These are phyloP conservation scores for Protobothrops flavoviridis DNA, from an alignment of 2,113 vertebrate species.

Conservation along the genomic window DNA sequence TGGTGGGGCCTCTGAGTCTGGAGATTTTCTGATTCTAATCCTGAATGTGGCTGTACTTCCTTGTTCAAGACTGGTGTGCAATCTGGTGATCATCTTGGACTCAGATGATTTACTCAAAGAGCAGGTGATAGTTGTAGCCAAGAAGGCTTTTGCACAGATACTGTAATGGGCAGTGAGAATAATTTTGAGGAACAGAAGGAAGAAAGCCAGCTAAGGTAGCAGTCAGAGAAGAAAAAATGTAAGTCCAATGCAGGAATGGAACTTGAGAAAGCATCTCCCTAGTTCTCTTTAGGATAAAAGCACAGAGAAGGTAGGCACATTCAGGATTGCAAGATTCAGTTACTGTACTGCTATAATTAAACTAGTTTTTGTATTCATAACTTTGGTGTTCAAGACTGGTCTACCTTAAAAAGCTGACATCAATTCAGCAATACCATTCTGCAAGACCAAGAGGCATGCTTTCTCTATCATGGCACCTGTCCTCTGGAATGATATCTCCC, in stretches of 20 bases:
- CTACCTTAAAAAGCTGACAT: not conserved
- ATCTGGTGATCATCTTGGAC: not conserved
- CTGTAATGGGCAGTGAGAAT: not conserved
- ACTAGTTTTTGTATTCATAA: not conserved
- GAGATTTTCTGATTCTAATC: not conserved
- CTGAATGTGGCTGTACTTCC: not conserved
- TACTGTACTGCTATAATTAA: not conserved
- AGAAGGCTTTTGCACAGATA: not conserved
- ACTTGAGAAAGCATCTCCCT: not conserved
- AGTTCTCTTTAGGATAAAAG: no score
- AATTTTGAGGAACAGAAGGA: not conserved
- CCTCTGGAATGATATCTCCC: no score
- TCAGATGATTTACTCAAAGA: not conserved
- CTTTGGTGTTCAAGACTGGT: not conserved
- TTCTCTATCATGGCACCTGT: no score
- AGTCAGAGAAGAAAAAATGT: not conserved
- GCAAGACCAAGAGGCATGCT: no score
- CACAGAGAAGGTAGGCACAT: not conserved
- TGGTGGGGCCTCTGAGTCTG: not conserved
- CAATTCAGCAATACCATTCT: no score
- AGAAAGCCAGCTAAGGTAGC: not conserved
- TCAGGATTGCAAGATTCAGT: not conserved
- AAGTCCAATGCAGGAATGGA: not conserved
- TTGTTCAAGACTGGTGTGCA: not conserved
- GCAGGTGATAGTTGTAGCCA: not conserved